These are phyloP conservation scores for Caenorhabditis sulstoni DNA, from an alignment of 2,888 invertebrate genomes.

Conservation along the genomic window DNA sequence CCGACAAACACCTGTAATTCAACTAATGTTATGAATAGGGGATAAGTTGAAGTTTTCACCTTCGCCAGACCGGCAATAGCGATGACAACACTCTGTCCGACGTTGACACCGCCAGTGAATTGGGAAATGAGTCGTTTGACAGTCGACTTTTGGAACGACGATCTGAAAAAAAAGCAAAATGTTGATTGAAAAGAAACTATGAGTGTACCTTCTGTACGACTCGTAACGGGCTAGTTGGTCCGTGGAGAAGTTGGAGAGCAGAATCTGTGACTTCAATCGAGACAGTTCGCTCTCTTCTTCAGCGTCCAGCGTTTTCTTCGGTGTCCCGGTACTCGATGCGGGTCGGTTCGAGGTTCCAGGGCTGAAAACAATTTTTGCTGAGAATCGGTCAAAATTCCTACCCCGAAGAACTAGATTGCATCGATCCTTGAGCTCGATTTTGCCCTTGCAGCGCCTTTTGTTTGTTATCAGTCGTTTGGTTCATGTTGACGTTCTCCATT, in stretches of 20 bases:
- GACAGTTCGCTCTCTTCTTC: constrained; percentile 68
- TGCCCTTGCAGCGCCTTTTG: too few relatives aligned
- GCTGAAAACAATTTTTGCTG: constrained; percentile 12
- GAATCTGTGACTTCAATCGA: constrained; percentile 67
- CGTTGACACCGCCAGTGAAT: constrained; percentile 89
- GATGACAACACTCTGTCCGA: constrained; percentile 98
- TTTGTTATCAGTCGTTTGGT: too few relatives aligned
- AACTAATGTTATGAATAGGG: too few relatives aligned
- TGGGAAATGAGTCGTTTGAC: constrained; percentile 90
- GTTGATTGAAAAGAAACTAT: too few relatives aligned
- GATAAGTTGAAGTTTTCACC: too few relatives aligned
- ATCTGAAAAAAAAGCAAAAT: constrained; percentile 43
- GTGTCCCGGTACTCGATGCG: background rate
- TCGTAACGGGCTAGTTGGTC: constrained; percentile 98
- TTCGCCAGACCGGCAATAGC: constrained; percentile 99
- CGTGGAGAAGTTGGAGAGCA: constrained; percentile 95
- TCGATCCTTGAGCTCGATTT: background rate
- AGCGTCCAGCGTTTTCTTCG: constrained; percentile 6
- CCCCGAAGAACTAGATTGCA: background rate
- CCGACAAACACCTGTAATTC: constrained; percentile 90
- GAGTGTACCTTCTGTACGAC: constrained; percentile 92
- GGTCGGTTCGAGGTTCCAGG: constrained; percentile 11
- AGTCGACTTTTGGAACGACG: constrained; percentile 69
- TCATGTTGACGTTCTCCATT: too few relatives aligned
- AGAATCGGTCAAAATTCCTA: background rate